A percentile compares a stretch with the other conserved stretches of the same genome.
Conservation (phyloP, 2,797 vertebrate genomes). For the Meda fulgida region DNA sequence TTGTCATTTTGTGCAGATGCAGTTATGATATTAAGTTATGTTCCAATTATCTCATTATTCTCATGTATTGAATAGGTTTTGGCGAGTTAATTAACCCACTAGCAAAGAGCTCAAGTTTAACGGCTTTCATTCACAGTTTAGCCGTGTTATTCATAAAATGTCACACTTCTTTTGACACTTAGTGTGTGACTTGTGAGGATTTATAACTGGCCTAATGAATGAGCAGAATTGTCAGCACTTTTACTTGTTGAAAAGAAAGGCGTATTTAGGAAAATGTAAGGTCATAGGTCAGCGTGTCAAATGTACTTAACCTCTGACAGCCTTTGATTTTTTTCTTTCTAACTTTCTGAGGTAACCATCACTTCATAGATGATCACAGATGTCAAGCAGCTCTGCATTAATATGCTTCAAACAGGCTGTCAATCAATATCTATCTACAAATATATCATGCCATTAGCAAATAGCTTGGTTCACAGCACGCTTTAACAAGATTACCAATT, state of each 20-base stretch:
- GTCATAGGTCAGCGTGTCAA: slow-evolving; percentile 11
- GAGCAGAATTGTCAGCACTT: background rate
- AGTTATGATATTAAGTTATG: background rate
- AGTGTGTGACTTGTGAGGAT: background rate
- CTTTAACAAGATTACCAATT: slow-evolving; percentile 66
- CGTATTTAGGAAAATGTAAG: background rate
- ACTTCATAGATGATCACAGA: background rate
- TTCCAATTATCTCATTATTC: background rate
- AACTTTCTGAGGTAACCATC: background rate
- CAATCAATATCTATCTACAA: slow-evolving; percentile 53
- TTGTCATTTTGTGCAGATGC: background rate
- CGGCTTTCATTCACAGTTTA: background rate
- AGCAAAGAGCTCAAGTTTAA: background rate
- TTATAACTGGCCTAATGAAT: background rate
- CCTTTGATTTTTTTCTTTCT: background rate
- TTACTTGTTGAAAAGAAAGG: slow-evolving; percentile 10
- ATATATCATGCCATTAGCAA: slow-evolving; percentile 56
- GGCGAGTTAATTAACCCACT: background rate
- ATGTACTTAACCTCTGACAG: background rate
- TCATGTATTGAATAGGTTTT: background rate
- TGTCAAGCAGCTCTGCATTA: background rate
- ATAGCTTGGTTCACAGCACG: slow-evolving; percentile 17
- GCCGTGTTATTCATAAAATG: background rate
- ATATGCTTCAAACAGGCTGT: slow-evolving; percentile 48
- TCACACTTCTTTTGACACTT: background rate